Evolutionary conservation across 2,797 vertebrate species (phyloP).

Genomic region (Austrolebias charrua): DNA sequence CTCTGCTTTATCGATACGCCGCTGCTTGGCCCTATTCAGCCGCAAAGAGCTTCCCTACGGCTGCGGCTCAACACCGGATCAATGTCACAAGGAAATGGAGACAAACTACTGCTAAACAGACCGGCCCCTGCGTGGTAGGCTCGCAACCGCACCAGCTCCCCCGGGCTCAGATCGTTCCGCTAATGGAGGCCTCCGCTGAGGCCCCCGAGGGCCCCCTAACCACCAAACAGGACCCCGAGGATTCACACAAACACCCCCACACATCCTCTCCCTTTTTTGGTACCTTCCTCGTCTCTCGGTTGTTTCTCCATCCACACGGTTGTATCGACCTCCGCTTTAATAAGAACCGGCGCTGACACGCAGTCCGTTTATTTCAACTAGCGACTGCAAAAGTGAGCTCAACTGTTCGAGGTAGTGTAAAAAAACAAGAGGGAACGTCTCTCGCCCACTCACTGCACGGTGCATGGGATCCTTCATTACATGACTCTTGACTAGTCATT

Average conservation of each 20-base stretch:
- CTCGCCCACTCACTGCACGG: slow-evolving; percentile 19
- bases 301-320: slow-evolving; percentile 36
- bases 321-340: slow-evolving; percentile 60
- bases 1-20: slow-evolving; percentile 60
- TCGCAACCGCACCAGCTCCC: slow-evolving; percentile 52
- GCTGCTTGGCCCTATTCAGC: slow-evolving; percentile 63
- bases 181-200: slow-evolving; percentile 74
- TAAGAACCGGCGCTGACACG: slow-evolving; percentile 41
- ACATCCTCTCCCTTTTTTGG: slow-evolving; percentile 24
- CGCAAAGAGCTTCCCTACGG: slow-evolving; percentile 65
- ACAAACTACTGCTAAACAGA: slow-evolving; percentile 71
- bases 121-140: slow-evolving; percentile 54
- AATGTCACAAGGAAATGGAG: slow-evolving; percentile 69
- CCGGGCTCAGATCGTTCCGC: slow-evolving; percentile 69
- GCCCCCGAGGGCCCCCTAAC: slow-evolving; percentile 66
- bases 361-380: slow-evolving; percentile 23
- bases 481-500: slow-evolving; percentile 61
- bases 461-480: slow-evolving; percentile 67
- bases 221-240: slow-evolving; percentile 70
- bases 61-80: slow-evolving; percentile 59
- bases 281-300: slow-evolving; percentile 44
- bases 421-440: slow-evolving; percentile 7
- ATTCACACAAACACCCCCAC: slow-evolving; percentile 18
- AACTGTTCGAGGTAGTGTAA: slow-evolving; percentile 46
- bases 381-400: slow-evolving; percentile 36